Evolutionary conservation across 2,888 invertebrate genomes (phyloP).

Genomic region (Clusia tigrina): DNA sequence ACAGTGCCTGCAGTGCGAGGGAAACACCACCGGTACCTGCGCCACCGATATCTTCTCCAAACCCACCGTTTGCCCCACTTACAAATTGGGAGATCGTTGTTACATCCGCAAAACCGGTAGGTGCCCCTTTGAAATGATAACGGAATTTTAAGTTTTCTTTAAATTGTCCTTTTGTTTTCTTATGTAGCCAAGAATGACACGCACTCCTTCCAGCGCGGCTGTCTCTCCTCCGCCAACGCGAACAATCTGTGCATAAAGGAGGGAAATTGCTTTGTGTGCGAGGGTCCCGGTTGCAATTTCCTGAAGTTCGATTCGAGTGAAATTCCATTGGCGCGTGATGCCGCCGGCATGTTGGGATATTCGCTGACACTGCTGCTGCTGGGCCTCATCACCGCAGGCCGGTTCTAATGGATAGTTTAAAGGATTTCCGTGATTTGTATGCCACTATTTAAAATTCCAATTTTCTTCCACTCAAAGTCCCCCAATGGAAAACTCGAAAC

Average conservation of each 20-base stretch:
- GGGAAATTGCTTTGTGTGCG: constrained; percentile 54
- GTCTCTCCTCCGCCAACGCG: constrained; percentile 49
- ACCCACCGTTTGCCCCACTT: constrained; percentile 50
- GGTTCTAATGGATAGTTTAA: too few species aligned
- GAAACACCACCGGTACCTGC: constrained; percentile 50
- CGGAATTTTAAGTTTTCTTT: too few species aligned
- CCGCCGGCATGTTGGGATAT: constrained; percentile 38
- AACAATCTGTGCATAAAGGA: constrained; percentile 49
- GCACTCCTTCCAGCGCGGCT: constrained; percentile 57
- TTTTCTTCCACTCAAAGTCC: too few species aligned
- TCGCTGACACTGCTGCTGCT: constrained; percentile 42
- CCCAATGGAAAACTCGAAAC: too few species aligned
- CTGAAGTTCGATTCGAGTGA: constrained; percentile 39
- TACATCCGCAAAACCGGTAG: constrained; percentile 51
- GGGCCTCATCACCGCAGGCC: constrained; percentile 23
- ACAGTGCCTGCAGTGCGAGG: constrained; percentile 55
- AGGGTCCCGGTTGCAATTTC: constrained; percentile 58
- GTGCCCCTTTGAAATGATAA: neutral
- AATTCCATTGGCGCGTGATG: constrained; percentile 55
- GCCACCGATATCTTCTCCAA: constrained; percentile 46
- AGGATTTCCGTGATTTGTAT: too few species aligned
- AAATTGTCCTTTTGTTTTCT: neutral
- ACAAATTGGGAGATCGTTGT: constrained; percentile 55
- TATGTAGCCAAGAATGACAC: constrained; percentile 37
- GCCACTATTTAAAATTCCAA: too few species aligned